phyloP scores from a whole-genome alignment of 2,797 vertebrate genomes.

The Sphaeramia orbicularis region DNA sequence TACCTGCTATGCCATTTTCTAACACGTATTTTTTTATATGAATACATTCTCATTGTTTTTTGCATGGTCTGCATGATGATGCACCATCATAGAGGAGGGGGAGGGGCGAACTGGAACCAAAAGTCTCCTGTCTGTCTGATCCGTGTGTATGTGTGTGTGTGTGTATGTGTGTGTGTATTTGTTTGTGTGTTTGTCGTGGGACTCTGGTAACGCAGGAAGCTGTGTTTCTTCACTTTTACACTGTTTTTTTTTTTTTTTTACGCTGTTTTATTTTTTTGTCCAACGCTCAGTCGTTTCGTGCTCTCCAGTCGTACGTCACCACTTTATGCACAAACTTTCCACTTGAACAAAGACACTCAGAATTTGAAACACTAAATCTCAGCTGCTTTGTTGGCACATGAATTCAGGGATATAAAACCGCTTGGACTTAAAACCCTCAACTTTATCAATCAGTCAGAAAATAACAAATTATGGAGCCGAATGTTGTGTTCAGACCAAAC shows the following conservation, averaged over 20 bases:
- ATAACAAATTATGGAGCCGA: no score
- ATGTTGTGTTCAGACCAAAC: no score
- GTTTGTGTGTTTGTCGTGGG: constrained; percentile 8
- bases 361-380: constrained; percentile 62
- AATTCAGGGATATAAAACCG: constrained; percentile 71
- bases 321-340: constrained; percentile 22
- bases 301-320: constrained; percentile 35
- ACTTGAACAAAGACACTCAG: constrained; percentile 9
- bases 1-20: constrained; percentile 88
- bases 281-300: no score
- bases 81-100: constrained; percentile 79
- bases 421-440: constrained; percentile 12
- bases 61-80: constrained; percentile 97
- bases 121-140: constrained; percentile 63
- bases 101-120: constrained; percentile 69
- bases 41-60: constrained; percentile 80
- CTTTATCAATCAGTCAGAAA: neutral
- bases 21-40: constrained; percentile 89
- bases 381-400: constrained; percentile 63
- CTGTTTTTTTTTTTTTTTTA: constrained; percentile 17
- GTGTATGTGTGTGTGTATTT: neutral
- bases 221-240: constrained; percentile 23
- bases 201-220: constrained; percentile 16
- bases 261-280: constrained; percentile 20
- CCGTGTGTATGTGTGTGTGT: constrained; percentile 3